phyloP scores from a whole-genome alignment of 2,888 invertebrate genomes.

The Cenopis cana region DNA sequence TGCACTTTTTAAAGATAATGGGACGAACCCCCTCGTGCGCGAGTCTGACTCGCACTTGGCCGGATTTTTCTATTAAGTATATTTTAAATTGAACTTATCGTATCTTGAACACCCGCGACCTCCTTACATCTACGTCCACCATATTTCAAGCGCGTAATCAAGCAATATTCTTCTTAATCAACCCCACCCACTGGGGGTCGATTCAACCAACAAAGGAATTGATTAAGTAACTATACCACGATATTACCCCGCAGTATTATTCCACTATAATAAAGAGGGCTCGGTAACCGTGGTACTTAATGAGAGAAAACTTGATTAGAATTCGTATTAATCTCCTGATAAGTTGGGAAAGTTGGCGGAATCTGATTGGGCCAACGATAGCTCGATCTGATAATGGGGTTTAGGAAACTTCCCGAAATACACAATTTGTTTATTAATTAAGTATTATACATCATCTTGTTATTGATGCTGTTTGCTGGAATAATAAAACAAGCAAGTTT shows the following conservation, averaged over 20 bases:
- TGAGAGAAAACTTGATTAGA: constrained; percentile 85
- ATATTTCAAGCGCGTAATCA: constrained; percentile 83
- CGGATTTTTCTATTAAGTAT: too few relatives aligned
- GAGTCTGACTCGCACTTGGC: too few relatives aligned
- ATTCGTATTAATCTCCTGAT: constrained; percentile 83
- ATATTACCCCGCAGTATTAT: constrained; percentile 83
- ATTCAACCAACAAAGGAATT: constrained; percentile 84
- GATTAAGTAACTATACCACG: constrained; percentile 84
- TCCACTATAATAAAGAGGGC: constrained; percentile 83
- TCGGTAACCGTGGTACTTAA: constrained; percentile 83
- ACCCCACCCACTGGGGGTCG: constrained; percentile 83
- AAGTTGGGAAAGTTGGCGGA: constrained; percentile 74
- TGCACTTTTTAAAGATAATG: too few relatives aligned
- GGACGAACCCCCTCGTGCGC: too few relatives aligned
- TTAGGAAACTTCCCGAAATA: constrained; percentile 24
- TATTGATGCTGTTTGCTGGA: constrained; percentile 7
- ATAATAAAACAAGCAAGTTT: not conserved
- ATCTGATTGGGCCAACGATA: constrained; percentile 57
- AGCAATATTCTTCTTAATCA: constrained; percentile 85
- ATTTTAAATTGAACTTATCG: constrained; percentile 42
- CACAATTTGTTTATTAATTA: constrained; percentile 27
- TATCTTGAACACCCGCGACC: constrained; percentile 53
- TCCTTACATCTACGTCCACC: constrained; percentile 62
- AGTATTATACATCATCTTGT: constrained; percentile 29
- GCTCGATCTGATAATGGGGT: constrained; percentile 44